phyloP scores from a whole-genome alignment of 30 jellyfish, hydroid and myxozoan species.

The Hydra vulgaris region DNA sequence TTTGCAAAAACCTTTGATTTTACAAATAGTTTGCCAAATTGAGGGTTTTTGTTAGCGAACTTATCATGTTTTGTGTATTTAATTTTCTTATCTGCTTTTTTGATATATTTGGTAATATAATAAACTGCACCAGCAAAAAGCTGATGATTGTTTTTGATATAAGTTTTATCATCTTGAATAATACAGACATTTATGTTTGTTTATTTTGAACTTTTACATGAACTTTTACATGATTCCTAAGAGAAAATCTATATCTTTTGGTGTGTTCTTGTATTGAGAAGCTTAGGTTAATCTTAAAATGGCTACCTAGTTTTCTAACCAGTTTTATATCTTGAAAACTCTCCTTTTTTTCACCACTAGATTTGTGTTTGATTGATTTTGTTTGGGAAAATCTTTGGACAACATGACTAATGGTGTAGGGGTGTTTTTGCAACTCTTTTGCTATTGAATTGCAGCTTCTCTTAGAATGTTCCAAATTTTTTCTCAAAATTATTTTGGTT shows the following conservation, averaged over 20 bases:
- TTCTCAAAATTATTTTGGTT: not conserved
- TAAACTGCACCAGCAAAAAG: no score
- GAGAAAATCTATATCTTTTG: not conserved
- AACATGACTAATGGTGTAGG: not conserved
- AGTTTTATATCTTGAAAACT: not conserved
- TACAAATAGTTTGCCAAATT: no score
- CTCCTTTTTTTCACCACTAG: not conserved
- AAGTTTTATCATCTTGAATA: no score
- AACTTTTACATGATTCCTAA: not conserved
- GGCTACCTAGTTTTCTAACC: not conserved
- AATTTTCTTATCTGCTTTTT: no score
- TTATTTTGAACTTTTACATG: no score
- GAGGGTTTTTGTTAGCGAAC: no score
- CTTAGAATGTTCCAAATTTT: not conserved
- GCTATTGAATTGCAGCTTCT: not conserved
- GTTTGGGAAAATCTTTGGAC: not conserved
- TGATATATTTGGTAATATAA: no score
- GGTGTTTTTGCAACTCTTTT: not conserved
- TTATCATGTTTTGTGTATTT: no score
- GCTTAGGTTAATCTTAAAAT: not conserved
- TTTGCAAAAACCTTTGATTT: no score
- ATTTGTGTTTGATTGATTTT: not conserved
- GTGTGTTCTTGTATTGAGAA: not conserved
- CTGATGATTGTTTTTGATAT: no score
- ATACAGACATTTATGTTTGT: no score